phyloP scores from a whole-genome alignment of 2,113 vertebrate genomes.

The Xyliphius kryptos region DNA sequence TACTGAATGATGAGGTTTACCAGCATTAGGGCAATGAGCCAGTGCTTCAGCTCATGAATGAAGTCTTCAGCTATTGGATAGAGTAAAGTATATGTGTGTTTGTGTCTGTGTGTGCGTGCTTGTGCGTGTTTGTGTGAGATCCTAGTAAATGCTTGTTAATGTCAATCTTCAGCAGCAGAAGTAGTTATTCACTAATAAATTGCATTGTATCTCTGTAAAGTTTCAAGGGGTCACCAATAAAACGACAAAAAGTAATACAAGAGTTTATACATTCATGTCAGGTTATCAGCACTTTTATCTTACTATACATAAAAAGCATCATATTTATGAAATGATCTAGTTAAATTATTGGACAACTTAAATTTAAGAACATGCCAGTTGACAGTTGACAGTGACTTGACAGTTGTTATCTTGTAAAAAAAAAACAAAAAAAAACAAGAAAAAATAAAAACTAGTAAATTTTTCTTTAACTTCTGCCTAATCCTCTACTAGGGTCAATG shows the following conservation, averaged over 20 bases:
- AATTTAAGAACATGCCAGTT: too few relatives aligned
- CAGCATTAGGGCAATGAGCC: slow-evolving; percentile 38
- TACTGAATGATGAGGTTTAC: slow-evolving; percentile 35
- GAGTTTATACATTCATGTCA: background rate
- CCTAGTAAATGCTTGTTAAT: slow-evolving; percentile 23
- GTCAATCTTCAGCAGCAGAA: background rate
- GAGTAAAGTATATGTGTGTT: background rate
- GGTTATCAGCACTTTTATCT: too few relatives aligned
- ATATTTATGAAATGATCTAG: too few relatives aligned
- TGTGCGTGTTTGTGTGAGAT: background rate
- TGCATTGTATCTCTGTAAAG: slow-evolving; percentile 12
- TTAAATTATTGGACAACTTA: too few relatives aligned
- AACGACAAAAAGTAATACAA: background rate
- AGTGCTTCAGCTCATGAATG: slow-evolving; percentile 18
- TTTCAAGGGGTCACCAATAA: slow-evolving; percentile 14
- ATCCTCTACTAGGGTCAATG: too few relatives aligned
- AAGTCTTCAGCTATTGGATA: slow-evolving; percentile 7
- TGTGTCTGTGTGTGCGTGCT: slow-evolving; percentile 8
- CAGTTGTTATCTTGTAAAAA: too few relatives aligned
- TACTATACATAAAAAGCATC: too few relatives aligned
- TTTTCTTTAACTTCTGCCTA: too few relatives aligned
- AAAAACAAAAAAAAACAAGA: too few relatives aligned
- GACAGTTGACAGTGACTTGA: too few relatives aligned
- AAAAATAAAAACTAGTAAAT: too few relatives aligned
- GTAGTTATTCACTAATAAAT: slow-evolving; percentile 18